Base-by-base conservation (phyloP, 2,888 invertebrate species). In the Agapetus fuscipes region DNA sequence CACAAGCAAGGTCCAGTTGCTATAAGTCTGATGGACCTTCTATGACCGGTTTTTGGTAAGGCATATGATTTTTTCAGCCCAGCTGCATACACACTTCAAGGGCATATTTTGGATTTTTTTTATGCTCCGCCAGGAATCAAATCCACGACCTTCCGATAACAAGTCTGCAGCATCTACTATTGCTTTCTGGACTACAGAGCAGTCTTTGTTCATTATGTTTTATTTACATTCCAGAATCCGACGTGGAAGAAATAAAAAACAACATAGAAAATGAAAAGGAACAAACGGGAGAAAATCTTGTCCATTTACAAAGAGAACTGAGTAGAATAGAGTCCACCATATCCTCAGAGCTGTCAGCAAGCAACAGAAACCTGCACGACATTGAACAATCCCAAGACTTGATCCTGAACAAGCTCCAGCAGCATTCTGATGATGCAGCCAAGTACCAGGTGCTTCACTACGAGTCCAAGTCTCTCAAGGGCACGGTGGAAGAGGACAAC, bases 381-480 rank as follows among this genome's bases (percentile, higher is more conserved):
- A 48, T 64, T 13, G 53, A 56, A 13, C 50, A 48, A n/a, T 33
- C 53, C 20, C 52, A 49, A 38, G 43, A 41, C 20, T 53, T 58
- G 11, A 39, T 58, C 15, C 45, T 49, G 12, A 41, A 48, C 12
- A 46, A 53, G 7, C 49, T 52, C 25, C 46, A 56, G 34, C 48
- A 46, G 10, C 48, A 62, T 10, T 57, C 57, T n/a, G 66, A 71
- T 41, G 50, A 66, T 20, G 62, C 55, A 29, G 53, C 60, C 0
- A 72, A 69, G 52, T 64, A 68, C 40, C 58, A 64, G 2, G 57
- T 58, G 15, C 49, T 73, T 10, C 61, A 64, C 46, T 68, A 62
- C 38, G 72, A 73, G 51, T 56, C 71, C 1, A 66, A 66, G 50
- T 60, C 65, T 10, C 58, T 69, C 40, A 69, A 62, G 43, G 65